Evolutionary conservation across 2,113 vertebrate genomes (phyloP), one percentile per base, ranked within the genome.

Genomic region (Vidua chalybeata): DNA sequence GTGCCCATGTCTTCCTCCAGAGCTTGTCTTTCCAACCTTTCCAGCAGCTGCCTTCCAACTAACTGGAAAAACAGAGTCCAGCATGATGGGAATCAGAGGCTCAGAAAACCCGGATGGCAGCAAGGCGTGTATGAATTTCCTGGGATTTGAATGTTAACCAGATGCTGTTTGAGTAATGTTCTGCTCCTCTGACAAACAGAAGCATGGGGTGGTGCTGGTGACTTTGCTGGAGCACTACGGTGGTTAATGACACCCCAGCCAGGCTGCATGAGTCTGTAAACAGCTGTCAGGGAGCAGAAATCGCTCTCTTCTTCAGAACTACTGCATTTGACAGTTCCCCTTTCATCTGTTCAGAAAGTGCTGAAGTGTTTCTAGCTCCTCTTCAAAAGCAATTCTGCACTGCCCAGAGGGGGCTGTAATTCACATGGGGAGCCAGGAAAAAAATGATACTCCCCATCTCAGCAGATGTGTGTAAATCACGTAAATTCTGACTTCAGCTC

Each of bases 341-440:
- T 95, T 95, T 96, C 66, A 94, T 95, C 89, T 97, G 37, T 8
- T 93, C 71, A 85, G 93, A 93, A 92, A 94, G 66, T 95, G 94
- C 94, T 95, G 94, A 94, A 95, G 88, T 95, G 92, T 96, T 95
- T 88, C 67, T 62, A 90, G 88, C 88, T 77, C 59, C 75, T 94
- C 90, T 95, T 97, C 92, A 96, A 93, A 97, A 96, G 94, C 94
- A 81, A 80, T 90, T 86, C 93, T 95, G 94, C 89, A 91, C 91
- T 96, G 81, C 95, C 93, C 89, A 95, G 91, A 93, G 95, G 90
- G 87, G 74, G 89, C 94, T 93, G 91, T 73, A 83, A 93, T 74
- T 96, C 93, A 87, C 28, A 2, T 82, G 78, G 87, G 95, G 93
- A 89, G 67, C 78, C 52, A 74, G 89, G 72, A 78, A 59, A 77